Evolutionary conservation across 2,888 invertebrate genomes (phyloP).

Genomic region (Acleris emargana): DNA sequence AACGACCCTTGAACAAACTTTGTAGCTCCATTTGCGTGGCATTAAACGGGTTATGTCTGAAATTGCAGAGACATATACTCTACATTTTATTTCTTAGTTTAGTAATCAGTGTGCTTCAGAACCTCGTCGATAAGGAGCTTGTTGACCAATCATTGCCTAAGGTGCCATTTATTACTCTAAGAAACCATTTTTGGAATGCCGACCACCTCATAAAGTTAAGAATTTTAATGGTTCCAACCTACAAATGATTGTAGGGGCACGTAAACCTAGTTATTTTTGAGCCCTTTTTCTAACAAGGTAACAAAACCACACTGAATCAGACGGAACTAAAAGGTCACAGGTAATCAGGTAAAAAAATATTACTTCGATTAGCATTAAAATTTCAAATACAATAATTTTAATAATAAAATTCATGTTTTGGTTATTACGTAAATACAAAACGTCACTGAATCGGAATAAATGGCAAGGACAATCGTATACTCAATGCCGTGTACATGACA

Average conservation of each 20-base stretch:
- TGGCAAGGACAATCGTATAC: constrained; percentile 17
- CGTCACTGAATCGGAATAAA: constrained; percentile 6
- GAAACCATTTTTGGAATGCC: constrained; percentile 17
- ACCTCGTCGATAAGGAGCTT: constrained; percentile 6
- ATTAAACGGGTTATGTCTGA: constrained; percentile 22
- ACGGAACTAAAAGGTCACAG: too few relatives aligned
- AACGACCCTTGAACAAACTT: constrained; percentile 16
- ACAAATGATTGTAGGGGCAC: too few relatives aligned
- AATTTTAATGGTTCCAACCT: background rate
- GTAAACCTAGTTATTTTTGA: too few relatives aligned
- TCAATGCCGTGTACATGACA: background rate
- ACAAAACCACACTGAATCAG: too few relatives aligned
- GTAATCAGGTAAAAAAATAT: too few relatives aligned
- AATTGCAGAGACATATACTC: background rate
- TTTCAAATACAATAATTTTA: background rate
- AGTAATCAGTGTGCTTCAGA: background rate
- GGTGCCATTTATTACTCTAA: constrained; percentile 8
- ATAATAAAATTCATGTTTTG: background rate
- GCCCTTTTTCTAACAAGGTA: too few relatives aligned
- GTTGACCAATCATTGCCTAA: background rate
- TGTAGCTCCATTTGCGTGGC: constrained; percentile 15
- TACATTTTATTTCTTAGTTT: constrained; percentile 1
- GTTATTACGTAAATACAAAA: background rate
- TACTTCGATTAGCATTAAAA: background rate
- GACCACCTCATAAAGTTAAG: background rate